A percentile compares a stretch with the other conserved stretches of the same genome.
Evolutionary conservation across 2,797 vertebrate species (phyloP).

Genomic region (Melanotaenia pygmaea): DNA sequence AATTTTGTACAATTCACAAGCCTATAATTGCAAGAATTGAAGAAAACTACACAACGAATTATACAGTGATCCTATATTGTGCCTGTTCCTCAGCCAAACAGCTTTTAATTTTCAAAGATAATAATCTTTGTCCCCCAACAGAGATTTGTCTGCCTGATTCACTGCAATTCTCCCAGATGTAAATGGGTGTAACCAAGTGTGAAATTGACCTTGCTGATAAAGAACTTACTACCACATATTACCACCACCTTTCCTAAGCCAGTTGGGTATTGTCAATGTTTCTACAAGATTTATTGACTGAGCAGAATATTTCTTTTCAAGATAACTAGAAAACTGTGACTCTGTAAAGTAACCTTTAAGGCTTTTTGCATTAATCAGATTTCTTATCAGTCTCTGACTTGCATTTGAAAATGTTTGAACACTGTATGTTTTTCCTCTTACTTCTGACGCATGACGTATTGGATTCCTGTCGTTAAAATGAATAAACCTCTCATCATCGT

Average conservation of each 20-base stretch:
- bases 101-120: neutral
- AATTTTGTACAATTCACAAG: neutral
- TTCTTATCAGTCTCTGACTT: constrained; percentile 13
- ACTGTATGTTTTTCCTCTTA: constrained; percentile 10
- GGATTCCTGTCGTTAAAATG: constrained; percentile 43
- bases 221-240: constrained; percentile 9
- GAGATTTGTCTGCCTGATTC: neutral
- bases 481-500: constrained; percentile 52
- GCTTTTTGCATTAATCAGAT: constrained; percentile 25
- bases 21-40: neutral
- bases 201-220: constrained; percentile 42
- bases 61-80: too few species aligned
- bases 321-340: constrained; percentile 33
- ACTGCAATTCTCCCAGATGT: constrained; percentile 36
- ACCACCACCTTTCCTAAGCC: constrained; percentile 36
- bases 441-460: constrained; percentile 35
- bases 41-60: neutral
- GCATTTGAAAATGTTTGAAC: constrained; percentile 29
- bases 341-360: constrained; percentile 26
- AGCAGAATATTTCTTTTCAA: constrained; percentile 33
- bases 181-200: constrained; percentile 46
- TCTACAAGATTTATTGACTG: constrained; percentile 16
- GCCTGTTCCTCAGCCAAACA: neutral
- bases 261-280: constrained; percentile 16
- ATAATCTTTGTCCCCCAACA: neutral